Conservation (phyloP, 2,888 invertebrate species). For the Torymus auratus region DNA sequence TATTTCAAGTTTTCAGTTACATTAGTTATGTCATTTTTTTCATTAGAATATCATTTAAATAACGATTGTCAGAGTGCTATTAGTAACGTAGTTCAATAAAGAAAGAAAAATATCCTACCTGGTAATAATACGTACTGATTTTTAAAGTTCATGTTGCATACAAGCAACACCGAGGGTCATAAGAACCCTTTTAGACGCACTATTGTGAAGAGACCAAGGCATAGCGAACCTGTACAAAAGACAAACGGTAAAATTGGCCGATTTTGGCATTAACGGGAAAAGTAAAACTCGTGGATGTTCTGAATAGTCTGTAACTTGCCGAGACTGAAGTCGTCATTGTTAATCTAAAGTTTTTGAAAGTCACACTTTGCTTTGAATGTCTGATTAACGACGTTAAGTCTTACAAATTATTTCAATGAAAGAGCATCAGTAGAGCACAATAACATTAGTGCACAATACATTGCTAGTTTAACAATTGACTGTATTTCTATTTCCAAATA, state of each 20-base stretch:
- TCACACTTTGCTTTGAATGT: slow-evolving; percentile 18
- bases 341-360: too few relatives aligned
- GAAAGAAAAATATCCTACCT: slow-evolving; percentile 8
- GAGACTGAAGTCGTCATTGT: slow-evolving; percentile 10
- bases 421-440: too few relatives aligned
- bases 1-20: slow-evolving; percentile 10
- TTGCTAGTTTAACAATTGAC: slow-evolving; percentile 45
- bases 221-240: slow-evolving; percentile 58
- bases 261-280: slow-evolving; percentile 50
- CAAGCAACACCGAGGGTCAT: slow-evolving; percentile 60
- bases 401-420: slow-evolving; percentile 13
- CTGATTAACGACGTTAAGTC: slow-evolving; percentile 13
- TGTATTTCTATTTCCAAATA: slow-evolving; percentile 37
- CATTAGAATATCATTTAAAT: slow-evolving; percentile 22
- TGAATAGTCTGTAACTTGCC: slow-evolving; percentile 31
- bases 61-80: slow-evolving; percentile 7
- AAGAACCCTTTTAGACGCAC: slow-evolving; percentile 60
- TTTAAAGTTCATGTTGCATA: slow-evolving; percentile 61
- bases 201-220: slow-evolving; percentile 60
- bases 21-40: neutral
- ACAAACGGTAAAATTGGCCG: slow-evolving; percentile 58
- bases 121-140: slow-evolving; percentile 50
- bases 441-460: slow-evolving; percentile 34
- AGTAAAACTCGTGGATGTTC: slow-evolving; percentile 60
- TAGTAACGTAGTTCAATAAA: slow-evolving; percentile 41